Evolutionary conservation across 2,888 invertebrate species (phyloP).

Genomic region (Alentia gelatinosa): DNA sequence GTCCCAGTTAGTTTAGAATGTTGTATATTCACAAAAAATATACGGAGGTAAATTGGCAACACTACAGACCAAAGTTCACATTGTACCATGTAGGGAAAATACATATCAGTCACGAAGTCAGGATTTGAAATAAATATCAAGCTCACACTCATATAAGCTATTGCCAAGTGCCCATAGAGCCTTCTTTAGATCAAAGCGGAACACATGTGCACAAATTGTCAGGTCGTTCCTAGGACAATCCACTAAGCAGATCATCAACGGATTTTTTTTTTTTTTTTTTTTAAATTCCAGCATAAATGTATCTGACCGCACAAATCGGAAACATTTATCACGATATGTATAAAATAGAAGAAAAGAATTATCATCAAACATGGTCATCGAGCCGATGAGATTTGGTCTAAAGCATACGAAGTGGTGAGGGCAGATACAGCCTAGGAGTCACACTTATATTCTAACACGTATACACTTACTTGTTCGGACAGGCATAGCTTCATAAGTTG

Average conservation of each 20-base stretch:
- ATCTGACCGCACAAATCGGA: background rate
- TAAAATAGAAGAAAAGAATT: background rate
- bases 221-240: background rate
- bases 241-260: background rate
- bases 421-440: background rate
- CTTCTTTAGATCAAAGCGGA: background rate
- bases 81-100: background rate
- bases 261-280: no score
- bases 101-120: background rate
- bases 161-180: no score
- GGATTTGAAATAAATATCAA: background rate
- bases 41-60: background rate
- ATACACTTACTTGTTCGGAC: slow-evolving; percentile 52
- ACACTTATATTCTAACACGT: slow-evolving; percentile 17
- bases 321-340: background rate
- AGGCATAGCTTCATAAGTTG: slow-evolving; percentile 41
- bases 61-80: slow-evolving; percentile 1
- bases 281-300: background rate
- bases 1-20: no score
- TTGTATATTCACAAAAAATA: no score
- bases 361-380: background rate
- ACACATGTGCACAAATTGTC: background rate
- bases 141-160: no score
- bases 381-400: background rate
- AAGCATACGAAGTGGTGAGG: background rate